Evolutionary conservation across 2,888 invertebrate genomes (phyloP), one percentile per base, ranked within the genome.

Genomic region (Andrena chrysosceles): DNA sequence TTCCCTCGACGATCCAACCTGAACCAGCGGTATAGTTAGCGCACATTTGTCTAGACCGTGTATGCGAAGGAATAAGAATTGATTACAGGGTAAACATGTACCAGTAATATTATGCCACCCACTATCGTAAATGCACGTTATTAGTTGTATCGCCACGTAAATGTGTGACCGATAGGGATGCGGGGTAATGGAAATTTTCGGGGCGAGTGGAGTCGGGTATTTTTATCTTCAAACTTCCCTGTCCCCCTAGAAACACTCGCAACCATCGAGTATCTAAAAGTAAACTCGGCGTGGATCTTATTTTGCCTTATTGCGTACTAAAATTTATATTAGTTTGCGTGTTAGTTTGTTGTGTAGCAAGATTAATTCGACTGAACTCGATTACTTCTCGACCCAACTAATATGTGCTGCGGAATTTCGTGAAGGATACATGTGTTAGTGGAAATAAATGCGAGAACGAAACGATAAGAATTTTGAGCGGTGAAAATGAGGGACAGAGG

Each of bases 11-110:
- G 60, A 67, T 73, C 63, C 64, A 66, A 35, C 33, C 35, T 13
- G 54, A 69, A 49, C 49, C 64, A 33, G 16, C 33, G 56, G 26
- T 63, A 8, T 80, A 79, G 20, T 64, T 79, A 69, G 48, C 23
- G 10, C 16, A 31, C 56, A 66, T 29, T 71, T 72, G 23, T 71
- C 77, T 77, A 74, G 20, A 23, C 49, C 48, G 78, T 59, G 63
- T 77, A 73, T 16, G 13, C 3, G 16, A 48, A 23, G 54, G 70
- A 54, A 63, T 69, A 63, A 31, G 42, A 69, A 49, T 71, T 33
- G 26, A 67, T 71, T 49, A 26, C 16, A 77, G 71, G 80, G 67
- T 80, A 77, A 78, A 71, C 66, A 2, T 54, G 60, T n/a, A 33
- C 20, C 42, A 16, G 4, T 49, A 20, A 35, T 5, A 16, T 60